Conservation (phyloP, 2,113 vertebrate species). For the Carlito syrichta region DNA sequence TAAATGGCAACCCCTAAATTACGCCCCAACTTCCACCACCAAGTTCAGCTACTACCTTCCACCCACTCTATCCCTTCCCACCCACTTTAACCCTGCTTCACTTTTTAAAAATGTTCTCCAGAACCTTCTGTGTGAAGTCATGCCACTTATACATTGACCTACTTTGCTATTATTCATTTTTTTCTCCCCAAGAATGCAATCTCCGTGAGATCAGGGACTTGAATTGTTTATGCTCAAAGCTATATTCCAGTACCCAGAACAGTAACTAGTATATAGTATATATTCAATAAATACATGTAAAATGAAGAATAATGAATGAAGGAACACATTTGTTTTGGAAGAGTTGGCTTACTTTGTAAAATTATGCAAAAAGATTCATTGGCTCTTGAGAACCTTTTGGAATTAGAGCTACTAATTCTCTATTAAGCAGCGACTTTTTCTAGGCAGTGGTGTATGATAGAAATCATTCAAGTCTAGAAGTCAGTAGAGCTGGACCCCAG, state of each 20-base stretch:
- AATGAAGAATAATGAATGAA: background rate
- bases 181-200: background rate
- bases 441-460: background rate
- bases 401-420: background rate
- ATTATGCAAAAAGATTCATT: background rate
- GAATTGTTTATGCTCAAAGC: background rate
- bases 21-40: background rate
- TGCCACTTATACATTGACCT: background rate
- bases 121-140: background rate
- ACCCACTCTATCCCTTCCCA: background rate
- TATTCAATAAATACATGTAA: background rate
- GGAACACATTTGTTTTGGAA: background rate
- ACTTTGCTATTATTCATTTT: background rate
- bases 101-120: background rate
- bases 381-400: background rate
- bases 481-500: background rate
- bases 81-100: background rate
- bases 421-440: background rate
- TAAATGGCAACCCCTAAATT: background rate
- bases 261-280: background rate
- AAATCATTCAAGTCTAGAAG: background rate
- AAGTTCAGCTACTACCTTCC: background rate
- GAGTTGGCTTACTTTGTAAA: background rate
- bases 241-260: background rate
- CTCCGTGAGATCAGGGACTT: background rate